These are phyloP conservation scores for Xestia sexstrigata DNA, from an alignment of 2,888 invertebrate species.

Conservation along the genomic window DNA sequence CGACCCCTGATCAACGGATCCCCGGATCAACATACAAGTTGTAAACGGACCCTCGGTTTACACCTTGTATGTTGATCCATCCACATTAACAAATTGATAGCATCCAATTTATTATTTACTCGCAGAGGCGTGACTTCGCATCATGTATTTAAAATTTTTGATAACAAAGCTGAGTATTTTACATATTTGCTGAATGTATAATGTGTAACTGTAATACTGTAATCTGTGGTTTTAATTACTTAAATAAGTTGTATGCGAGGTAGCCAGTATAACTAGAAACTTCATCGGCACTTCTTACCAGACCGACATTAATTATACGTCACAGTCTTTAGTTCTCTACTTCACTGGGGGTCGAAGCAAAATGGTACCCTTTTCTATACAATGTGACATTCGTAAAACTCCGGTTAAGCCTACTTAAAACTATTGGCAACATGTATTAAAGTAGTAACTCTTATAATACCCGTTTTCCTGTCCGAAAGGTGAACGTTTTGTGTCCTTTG, in stretches of 20 bases:
- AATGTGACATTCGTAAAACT: slow-evolving; percentile 7
- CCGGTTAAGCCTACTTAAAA: slow-evolving; percentile 35
- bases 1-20: too few relatives aligned
- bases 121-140: neutral
- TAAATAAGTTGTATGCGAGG: neutral
- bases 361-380: slow-evolving; percentile 4
- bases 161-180: slow-evolving; percentile 3
- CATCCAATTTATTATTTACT: slow-evolving; percentile 13
- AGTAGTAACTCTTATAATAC: slow-evolving; percentile 29
- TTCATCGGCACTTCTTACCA: too few relatives aligned
- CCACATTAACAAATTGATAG: neutral
- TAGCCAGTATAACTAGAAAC: neutral
- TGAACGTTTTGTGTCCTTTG: neutral
- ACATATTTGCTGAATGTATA: slow-evolving; percentile 33
- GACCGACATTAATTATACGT: neutral
- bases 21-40: too few relatives aligned
- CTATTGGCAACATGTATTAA: slow-evolving; percentile 26
- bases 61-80: neutral
- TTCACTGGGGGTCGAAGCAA: neutral
- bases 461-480: neutral
- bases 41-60: too few relatives aligned
- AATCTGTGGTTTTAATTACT: slow-evolving; percentile 50
- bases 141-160: slow-evolving; percentile 4
- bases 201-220: slow-evolving; percentile 9
- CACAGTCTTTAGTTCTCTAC: neutral